Conservation (phyloP, 2,797 vertebrate genomes). For the Falco novaeseelandiae region DNA sequence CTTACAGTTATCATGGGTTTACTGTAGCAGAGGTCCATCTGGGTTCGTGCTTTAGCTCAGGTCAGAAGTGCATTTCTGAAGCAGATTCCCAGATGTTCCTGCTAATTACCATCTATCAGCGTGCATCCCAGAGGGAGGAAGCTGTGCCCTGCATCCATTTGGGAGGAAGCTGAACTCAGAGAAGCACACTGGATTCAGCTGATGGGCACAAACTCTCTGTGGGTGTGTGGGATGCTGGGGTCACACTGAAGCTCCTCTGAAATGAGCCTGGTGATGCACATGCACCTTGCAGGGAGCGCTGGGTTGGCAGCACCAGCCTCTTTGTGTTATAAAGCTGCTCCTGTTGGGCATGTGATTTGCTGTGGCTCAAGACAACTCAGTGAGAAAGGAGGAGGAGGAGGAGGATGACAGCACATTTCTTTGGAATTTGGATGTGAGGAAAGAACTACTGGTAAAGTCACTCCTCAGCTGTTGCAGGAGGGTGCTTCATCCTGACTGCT, state of each 20-base stretch:
- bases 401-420: not conserved
- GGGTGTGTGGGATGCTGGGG: rapidly evolving
- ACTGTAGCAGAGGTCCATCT: not conserved
- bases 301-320: not conserved
- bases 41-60: not conserved
- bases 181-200: rapidly evolving
- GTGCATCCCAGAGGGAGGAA: not conserved
- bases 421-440: not conserved
- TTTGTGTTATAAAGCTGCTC: rapidly evolving
- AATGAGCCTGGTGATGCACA: rapidly evolving
- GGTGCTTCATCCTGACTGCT: not conserved
- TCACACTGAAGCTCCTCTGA: not conserved
- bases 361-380: not conserved
- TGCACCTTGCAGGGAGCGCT: not conserved
- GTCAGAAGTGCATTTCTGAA: not conserved
- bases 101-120: not conserved
- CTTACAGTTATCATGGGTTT: not conserved
- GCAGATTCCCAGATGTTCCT: not conserved
- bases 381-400: not conserved
- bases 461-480: not conserved
- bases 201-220: rapidly evolving
- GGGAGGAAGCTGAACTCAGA: not conserved
- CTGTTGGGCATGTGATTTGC: not conserved
- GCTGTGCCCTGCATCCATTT: not conserved
- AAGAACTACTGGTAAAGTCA: not conserved